phyloP scores from a whole-genome alignment of 1,140 invertebrate species.

The Atopsyche davidsoni region DNA sequence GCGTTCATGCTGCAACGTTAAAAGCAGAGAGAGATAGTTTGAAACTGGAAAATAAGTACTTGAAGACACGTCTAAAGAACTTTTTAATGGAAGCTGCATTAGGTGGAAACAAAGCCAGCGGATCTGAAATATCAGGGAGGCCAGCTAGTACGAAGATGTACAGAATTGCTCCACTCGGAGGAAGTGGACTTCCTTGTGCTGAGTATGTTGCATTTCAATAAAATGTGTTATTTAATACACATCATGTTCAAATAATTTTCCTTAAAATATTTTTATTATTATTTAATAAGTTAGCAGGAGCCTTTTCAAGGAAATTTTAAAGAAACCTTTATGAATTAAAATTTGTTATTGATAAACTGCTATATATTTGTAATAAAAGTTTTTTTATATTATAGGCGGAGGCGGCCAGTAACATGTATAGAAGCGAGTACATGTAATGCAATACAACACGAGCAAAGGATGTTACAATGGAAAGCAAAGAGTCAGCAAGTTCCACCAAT shows the following conservation, averaged over 20 bases:
- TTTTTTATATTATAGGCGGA: slow-evolving; percentile 28
- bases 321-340: neutral
- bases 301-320: neutral
- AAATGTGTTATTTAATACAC: neutral
- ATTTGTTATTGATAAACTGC: no score
- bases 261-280: neutral
- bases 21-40: slow-evolving; percentile 40
- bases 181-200: slow-evolving; percentile 26
- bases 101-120: slow-evolving; percentile 32
- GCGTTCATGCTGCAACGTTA: slow-evolving; percentile 40
- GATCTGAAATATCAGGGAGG: slow-evolving; percentile 25
- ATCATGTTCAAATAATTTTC: neutral
- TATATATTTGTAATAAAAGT: slow-evolving; percentile 1
- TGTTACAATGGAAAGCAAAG: slow-evolving; percentile 35
- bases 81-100: slow-evolving; percentile 44
- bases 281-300: no score
- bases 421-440: slow-evolving; percentile 45
- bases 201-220: slow-evolving; percentile 4
- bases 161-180: slow-evolving; percentile 33
- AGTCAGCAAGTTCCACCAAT: slow-evolving; percentile 35
- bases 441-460: slow-evolving; percentile 41
- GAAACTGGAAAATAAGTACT: slow-evolving; percentile 39
- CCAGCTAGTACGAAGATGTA: slow-evolving; percentile 38
- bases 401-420: slow-evolving; percentile 42
- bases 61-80: slow-evolving; percentile 45